Base-by-base conservation (phyloP, 2,113 vertebrate species). In the Emberiza fucata region DNA sequence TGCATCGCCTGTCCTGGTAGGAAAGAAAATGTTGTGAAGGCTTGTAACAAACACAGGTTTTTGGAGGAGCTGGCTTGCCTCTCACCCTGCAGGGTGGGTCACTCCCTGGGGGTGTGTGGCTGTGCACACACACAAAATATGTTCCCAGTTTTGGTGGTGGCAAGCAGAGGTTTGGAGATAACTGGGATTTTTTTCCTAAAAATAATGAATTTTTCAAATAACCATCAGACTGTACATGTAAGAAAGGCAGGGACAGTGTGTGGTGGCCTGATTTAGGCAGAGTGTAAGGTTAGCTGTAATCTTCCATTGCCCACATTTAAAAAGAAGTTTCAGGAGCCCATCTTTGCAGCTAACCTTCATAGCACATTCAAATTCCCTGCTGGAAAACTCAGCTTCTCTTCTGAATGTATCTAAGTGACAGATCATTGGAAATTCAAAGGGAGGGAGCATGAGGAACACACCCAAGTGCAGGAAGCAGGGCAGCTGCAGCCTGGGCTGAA, bases 251-350 rank as follows among this genome's bases (percentile, higher is more conserved):
- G 69, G 73, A 25, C 16, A 16, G 60, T 42, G 73, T 65, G 73
- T 85, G 84, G 65, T 79, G 57, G 81, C 70, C 80, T 86, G 83
- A 93, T 90, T 92, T 53, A 70, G 86, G 64, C 44, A 78, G 76
- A 92, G 53, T 64, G 12, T 81, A 73, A 95, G 39, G 56, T 96
- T 93, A 94, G 76, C 82, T 93, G 79, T 92, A 94, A 82, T 77
- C 80, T 88, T 91, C 75, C 77, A 68, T 76, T 94, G 72, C 61
- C 72, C 61, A 7, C 71, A 68, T 86, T 94, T 76, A 75, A 91
- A 81, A 92, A 72, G 27, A 51, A 50, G 50, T 92, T 93, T 56
- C 53, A 84, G 76, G 40, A 92, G 35, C 68, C 72, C 56, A 16
- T 92, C 79, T 88, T 93, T 78, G 63, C 29, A 77, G n/a, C 44